Percentiles rank a stretch among this genome's conserved stretches.
Evolutionary conservation across 2,888 invertebrate species (phyloP).

Genomic region (Blastobasis lacticolella): DNA sequence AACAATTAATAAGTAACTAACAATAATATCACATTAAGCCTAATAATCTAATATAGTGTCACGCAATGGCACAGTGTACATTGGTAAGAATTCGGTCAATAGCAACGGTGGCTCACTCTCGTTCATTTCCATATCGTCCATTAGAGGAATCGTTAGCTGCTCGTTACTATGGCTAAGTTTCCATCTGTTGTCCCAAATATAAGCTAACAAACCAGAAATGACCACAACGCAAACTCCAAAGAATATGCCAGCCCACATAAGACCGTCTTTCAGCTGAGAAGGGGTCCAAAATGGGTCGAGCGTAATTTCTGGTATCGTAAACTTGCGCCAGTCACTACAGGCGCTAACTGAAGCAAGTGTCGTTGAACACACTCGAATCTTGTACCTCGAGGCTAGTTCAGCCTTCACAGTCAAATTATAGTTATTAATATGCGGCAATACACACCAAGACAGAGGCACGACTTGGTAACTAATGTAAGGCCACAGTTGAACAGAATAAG

Average conservation of each 20-base stretch:
- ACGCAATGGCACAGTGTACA: constrained; percentile 28
- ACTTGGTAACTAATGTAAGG: constrained; percentile 29
- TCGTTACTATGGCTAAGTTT: too few relatives aligned
- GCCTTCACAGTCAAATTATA: constrained; percentile 20
- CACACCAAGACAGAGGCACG: constrained; percentile 43
- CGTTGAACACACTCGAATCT: constrained; percentile 31
- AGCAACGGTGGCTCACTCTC: constrained; percentile 45
- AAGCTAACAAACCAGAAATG: constrained; percentile 31
- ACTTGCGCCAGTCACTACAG: constrained; percentile 24
- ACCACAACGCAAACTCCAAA: constrained; percentile 37
- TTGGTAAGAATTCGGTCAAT: constrained; percentile 38
- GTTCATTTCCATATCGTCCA: constrained; percentile 29
- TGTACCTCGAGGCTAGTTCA: constrained; percentile 29
- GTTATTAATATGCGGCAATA: constrained; percentile 23
- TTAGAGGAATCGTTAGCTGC: constrained; percentile 25
- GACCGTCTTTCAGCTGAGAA: constrained; percentile 15
- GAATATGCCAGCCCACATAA: constrained; percentile 37
- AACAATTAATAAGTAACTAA: too few relatives aligned
- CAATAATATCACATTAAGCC: background rate
- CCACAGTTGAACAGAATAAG: constrained; percentile 48
- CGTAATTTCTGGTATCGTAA: constrained; percentile 6
- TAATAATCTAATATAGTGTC: constrained; percentile 9
- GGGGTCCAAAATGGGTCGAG: background rate
- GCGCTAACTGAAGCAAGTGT: constrained; percentile 31
- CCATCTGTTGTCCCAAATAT: constrained; percentile 17